Evolutionary conservation across 1,140 invertebrate species (phyloP), one percentile per base, ranked within the genome.

Genomic region (Euglossa dilemma): DNA sequence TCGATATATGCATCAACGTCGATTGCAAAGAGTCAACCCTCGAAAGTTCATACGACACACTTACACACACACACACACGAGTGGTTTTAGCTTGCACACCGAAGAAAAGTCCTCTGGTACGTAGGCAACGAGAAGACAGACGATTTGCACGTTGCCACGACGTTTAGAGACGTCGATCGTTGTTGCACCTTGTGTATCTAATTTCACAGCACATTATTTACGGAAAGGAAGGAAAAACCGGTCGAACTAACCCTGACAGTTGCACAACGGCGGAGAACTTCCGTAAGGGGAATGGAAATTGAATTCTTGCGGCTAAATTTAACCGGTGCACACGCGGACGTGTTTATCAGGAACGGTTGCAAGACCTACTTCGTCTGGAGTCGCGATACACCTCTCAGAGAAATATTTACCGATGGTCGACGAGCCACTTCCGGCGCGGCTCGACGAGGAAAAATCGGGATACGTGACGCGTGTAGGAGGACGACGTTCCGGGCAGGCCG

Each of bases 61-160:
- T 61, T 61, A n/a, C n/a, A n/a, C n/a, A n/a, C n/a, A 61, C 59
- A n/a, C 8, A 70, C 9, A 25, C 6, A 7, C 43, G 2, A 2
- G 14, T n/a, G 14, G 2, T 45, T 20, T 43, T 25, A 14, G n/a
- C 5, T 66, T 28, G 16, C 28, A 8, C 23, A 14, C 6, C 6
- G 18, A 0, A 20, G 45, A 16, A 50, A 11, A 76, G 52, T 57
- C 50, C 18, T 23, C 4, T 1, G 7, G 23, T 47, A 1, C 25
- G 7, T 11, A 8, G 71, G 61, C 72, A 75, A 81, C 80, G 80
- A 81, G 52, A 75, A 36, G 25, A 43, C 25, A 3, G 20, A 57
- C 36, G 20, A 75, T 66, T 75, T 81, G 80, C 47, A 81, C 80
- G 61, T 81, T 75, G 80, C 72, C 69, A 71, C 18, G 69, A 36